Evolutionary conservation across 2,113 vertebrate species (phyloP), one percentile per base, ranked within the genome.

Genomic region (Rutilus rutilus): DNA sequence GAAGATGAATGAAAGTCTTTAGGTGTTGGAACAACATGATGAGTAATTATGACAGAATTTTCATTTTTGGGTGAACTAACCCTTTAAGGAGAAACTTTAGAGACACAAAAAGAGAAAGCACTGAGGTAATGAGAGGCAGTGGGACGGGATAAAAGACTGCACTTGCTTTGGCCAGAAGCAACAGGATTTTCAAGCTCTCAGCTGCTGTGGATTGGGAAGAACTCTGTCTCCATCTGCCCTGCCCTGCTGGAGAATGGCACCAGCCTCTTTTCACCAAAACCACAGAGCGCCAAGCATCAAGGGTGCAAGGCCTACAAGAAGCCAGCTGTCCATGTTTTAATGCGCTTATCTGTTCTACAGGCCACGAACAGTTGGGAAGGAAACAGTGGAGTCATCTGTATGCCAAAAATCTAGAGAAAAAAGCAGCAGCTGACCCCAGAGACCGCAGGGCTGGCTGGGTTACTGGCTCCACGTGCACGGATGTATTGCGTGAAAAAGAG

Each of bases 221-320:
- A n/a, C 42, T 6, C 33, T 7, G 76, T 78, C 71, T 89, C 87
- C 86, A 84, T 86, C 74, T 86, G 89, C 90, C 91, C 88, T 87
- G 86, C 92, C 94, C 93, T 85, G 83, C 47, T 80, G 65, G 91
- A 89, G 90, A 93, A 93, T 94, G 88, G 64, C 62, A 36, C 82
- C 67, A 60, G 76, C 82, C 87, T 87, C 82, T 78, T 82, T 57
- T 78, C 86, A 87, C 17, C 62, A 86, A 14, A 77, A 86, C 60
- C n/a, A 73, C 45, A 84, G 23, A 71, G 27, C 90, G 91, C 90
- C 90, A 90, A 47, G 90, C 92, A 92, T 91, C 78, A 85, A 81
- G 81, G 74, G 65, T 88, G 79, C 78, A 10, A 33, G 77, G 71
- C 47, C 36, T 78, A 39, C 36, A 59, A 78, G 69, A 78, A 80